Base-by-base conservation (phyloP, 2,888 invertebrate genomes). In the Lysandra bellargus region DNA sequence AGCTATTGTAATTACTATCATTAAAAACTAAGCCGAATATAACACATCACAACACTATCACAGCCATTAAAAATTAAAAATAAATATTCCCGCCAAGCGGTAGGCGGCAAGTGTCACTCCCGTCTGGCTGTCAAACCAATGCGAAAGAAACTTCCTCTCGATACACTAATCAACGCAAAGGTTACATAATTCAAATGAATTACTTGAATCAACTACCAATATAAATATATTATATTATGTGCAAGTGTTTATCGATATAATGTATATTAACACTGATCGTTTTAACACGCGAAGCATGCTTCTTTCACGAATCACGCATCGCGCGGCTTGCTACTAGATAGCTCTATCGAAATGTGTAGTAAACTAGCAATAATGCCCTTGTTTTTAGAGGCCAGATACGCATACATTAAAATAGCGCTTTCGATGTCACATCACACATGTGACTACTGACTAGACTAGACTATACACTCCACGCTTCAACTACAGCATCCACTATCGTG, bases 31-130 rank as follows among this genome's bases (percentile, higher is more conserved):
- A 83, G 81, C 73, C 75, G 79, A 78, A 84, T 87, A 57, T 76
- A 76, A 23, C 92, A 92, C 93, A 90, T 89, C 92, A 92, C 92
- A 86, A 86, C 90, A 91, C 90, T 87, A 23, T 23, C 88, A 88
- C 88, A 85, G 85, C 85, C 87, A 86, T 84, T 83, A 83, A 84
- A 84, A 84, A 83, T 83, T 85, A 81, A 83, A 83, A 82, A 69
- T 64, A 80, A 82, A 86, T 85, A 85, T 89, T 92, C 91, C 91
- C 92, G 92, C 91, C 90, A 88, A 88, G 81, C 81, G 82, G 84
- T 86, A 84, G 87, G 87, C 85, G 82, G 81, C 86, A 86, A 88
- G 87, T 88, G 89, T 86, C 87, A 87, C 86, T 87, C 87, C 86
- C 83, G 85, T 84, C 83, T 76, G 76, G 76, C 83, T 84, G 79